Evolutionary conservation across 1,140 invertebrate species (phyloP), one percentile per base, ranked within the genome.

Genomic region (Meloidogyne hapla): DNA sequence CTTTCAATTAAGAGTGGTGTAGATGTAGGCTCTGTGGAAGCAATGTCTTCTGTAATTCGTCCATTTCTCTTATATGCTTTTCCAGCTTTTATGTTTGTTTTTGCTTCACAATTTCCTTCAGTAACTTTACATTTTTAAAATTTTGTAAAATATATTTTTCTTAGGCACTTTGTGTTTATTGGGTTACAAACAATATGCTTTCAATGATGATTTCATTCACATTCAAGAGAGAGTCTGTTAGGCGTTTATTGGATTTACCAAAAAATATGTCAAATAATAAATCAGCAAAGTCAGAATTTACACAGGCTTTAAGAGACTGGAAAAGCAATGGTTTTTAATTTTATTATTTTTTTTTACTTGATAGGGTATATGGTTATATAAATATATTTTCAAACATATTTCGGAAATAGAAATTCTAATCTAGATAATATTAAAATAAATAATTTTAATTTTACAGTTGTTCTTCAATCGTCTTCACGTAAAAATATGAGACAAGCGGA

Each of bases 121-220:
- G 92, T 92, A 89, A n/a, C 90, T 90, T 90, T n/a, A 28, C 12
- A 23, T 28, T 18, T 77, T 12, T 28, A 56, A 45, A 25, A 63
- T 23, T 73, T 77, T 75, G 15, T 68, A 23, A 8, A 75, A 12
- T n/a, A 69, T 26, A n/a, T 15, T 23, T 63, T 61, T 83, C 88
- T n/a, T 81, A 92, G 91, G 94, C 92, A 18, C 91, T 98, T 83
- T 88, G 94, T 26, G 91, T 92, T 56, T 98, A 98, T 86, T 98
- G 95, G 95, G 89, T 91, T 40, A 91, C 92, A 33, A 93, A 91
- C 72, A 98, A 98, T 87, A 89, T 92, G n/a, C 91, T 96, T 75
- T 95, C 95, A 0, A 83, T 98, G 8, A 65, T 89, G 0, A 94
- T 96, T 91, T 92, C 93, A n/a, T 56, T 13, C 48, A 56, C 48